These are phyloP conservation scores for Dipodomys merriami DNA, from an alignment of 2,113 vertebrate species.

Conservation along the genomic window DNA sequence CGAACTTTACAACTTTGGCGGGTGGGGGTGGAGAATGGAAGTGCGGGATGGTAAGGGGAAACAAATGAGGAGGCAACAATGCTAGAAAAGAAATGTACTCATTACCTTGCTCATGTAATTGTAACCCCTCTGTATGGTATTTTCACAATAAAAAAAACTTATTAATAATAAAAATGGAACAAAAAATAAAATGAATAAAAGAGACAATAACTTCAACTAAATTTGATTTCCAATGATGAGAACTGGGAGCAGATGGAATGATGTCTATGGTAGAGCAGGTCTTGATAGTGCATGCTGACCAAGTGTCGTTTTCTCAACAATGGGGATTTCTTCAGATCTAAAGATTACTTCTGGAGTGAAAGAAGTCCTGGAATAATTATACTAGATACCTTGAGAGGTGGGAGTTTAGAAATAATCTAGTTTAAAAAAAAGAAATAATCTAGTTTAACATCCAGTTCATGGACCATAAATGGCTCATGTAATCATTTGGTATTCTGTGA, in stretches of 20 bases:
- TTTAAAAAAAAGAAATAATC: slow-evolving; percentile 95
- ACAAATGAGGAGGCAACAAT: too few species aligned
- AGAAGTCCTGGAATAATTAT: slow-evolving; percentile 84
- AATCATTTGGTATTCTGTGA: too few species aligned
- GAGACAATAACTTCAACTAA: not conserved
- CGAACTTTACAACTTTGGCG: too few species aligned
- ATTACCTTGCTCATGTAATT: too few species aligned
- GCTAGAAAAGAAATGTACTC: too few species aligned
- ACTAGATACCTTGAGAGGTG: slow-evolving; percentile 93
- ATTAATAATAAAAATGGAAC: too few species aligned
- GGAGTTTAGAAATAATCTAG: slow-evolving; percentile 94
- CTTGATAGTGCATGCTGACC: not conserved
- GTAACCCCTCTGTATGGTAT: too few species aligned
- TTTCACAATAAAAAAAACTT: too few species aligned
- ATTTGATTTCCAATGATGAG: not conserved
- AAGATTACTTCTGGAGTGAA: not conserved
- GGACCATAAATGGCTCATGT: too few species aligned
- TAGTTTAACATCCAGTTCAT: slow-evolving; percentile 89
- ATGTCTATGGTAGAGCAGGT: not conserved
- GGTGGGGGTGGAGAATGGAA: too few species aligned
- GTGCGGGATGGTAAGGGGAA: too few species aligned
- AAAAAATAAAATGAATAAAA: too few species aligned
- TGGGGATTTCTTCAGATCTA: not conserved
- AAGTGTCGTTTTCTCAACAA: not conserved
- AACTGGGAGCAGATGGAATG: not conserved